A percentile compares a stretch with the other conserved stretches of the same genome.
Evolutionary conservation across 2,113 vertebrate genomes (phyloP).

Genomic region (Pterocles orientalis): DNA sequence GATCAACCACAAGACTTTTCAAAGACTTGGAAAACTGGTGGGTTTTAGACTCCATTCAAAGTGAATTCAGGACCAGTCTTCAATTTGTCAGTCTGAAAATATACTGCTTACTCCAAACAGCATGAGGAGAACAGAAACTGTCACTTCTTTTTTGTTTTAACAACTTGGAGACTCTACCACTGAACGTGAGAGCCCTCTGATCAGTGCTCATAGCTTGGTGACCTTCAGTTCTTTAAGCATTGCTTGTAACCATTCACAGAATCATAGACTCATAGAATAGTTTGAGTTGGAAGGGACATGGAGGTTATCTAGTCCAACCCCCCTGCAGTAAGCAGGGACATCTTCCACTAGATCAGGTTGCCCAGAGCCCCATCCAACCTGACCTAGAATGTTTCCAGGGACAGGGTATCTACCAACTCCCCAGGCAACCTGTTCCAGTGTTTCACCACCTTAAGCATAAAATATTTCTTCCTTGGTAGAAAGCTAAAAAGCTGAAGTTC

Average conservation of each 20-base stretch:
- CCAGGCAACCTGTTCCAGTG: too few species aligned
- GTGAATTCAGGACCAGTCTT: not conserved
- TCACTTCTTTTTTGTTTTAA: not conserved
- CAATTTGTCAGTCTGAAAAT: not conserved
- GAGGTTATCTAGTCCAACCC: too few species aligned
- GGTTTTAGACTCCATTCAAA: not conserved
- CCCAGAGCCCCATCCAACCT: too few species aligned
- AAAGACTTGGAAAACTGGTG: not conserved
- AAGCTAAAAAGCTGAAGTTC: not conserved
- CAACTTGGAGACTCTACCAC: not conserved
- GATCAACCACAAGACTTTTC: not conserved
- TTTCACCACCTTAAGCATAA: too few species aligned
- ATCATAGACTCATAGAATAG: too few species aligned
- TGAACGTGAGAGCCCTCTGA: not conserved
- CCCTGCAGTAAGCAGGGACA: too few species aligned
- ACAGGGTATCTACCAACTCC: too few species aligned
- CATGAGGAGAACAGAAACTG: not conserved
- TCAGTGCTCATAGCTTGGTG: not conserved
- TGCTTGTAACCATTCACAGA: rapidly evolving
- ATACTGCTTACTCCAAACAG: not conserved
- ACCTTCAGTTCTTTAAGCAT: not conserved
- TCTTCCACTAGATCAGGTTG: too few species aligned
- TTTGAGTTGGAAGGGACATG: too few species aligned
- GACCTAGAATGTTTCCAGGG: too few species aligned
- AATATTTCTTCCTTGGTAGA: not conserved